phyloP scores from a whole-genome alignment of 2,888 invertebrate species.

The Agrochola circellaris region DNA sequence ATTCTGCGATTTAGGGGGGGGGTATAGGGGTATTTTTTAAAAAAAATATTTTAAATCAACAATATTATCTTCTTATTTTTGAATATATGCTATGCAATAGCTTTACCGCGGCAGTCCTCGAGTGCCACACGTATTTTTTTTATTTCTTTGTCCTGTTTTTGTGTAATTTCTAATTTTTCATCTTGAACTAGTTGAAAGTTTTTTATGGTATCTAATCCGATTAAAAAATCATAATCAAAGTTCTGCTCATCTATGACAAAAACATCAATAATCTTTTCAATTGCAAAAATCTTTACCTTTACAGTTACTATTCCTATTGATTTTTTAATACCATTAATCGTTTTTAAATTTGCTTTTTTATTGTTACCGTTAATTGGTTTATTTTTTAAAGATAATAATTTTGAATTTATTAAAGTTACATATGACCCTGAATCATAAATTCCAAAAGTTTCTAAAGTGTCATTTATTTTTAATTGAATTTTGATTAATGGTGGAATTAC shows the following conservation, averaged over 20 bases:
- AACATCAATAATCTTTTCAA: background rate
- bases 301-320: slow-evolving; percentile 1
- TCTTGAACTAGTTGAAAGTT: background rate
- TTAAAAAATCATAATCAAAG: background rate
- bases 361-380: background rate
- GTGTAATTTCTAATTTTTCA: background rate
- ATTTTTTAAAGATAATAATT: background rate
- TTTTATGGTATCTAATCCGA: background rate
- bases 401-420: background rate
- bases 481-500: too few relatives aligned
- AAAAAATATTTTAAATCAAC: too few relatives aligned
- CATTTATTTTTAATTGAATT: too few relatives aligned
- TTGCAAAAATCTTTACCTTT: background rate
- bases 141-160: background rate
- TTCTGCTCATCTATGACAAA: slow-evolving; percentile 2
- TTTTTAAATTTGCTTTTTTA: background rate
- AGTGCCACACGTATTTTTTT: too few relatives aligned
- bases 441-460: too few relatives aligned
- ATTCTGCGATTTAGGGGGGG: too few relatives aligned
- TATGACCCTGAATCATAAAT: too few relatives aligned
- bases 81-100: too few relatives aligned
- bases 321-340: background rate
- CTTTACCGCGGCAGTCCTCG: too few relatives aligned
- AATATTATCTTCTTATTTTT: too few relatives aligned
- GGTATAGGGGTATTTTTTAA: too few relatives aligned